Evolutionary conservation across 2,797 vertebrate genomes (phyloP).

Genomic region (Sarcoramphus papa): DNA sequence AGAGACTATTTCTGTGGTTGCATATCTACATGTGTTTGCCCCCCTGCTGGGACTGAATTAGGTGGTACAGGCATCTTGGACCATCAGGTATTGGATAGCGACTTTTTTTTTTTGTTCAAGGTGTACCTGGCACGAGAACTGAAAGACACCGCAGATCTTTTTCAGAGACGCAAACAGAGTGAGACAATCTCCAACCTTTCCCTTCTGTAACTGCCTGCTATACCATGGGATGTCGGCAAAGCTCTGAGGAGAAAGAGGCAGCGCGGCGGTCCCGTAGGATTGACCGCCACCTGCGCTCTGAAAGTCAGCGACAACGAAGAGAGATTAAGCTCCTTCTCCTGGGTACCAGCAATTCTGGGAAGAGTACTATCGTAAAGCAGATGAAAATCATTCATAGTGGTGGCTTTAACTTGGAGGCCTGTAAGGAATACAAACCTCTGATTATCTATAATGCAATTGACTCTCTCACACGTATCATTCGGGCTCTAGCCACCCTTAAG

Average conservation of each 20-base stretch:
- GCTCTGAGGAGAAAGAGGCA: conserved; percentile 99
- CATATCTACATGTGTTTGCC: conserved; percentile 2
- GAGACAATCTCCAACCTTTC: conserved; percentile 20
- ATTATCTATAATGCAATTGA: conserved; percentile 99
- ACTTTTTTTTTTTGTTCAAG: neutral
- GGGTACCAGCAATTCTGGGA: conserved; percentile 98
- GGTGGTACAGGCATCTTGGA: neutral
- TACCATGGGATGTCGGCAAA: conserved; percentile 99
- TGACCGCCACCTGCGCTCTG: conserved; percentile 97
- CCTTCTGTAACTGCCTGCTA: conserved; percentile 64
- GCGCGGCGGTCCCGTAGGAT: conserved; percentile 96
- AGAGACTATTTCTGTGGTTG: conserved; percentile 59
- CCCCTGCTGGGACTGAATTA: conserved; percentile 40
- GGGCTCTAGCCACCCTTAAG: conserved; percentile 92
- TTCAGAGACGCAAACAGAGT: neutral
- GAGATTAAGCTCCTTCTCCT: conserved; percentile 97
- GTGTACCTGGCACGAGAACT: neutral
- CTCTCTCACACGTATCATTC: conserved; percentile 97
- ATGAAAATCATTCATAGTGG: conserved; percentile 99
- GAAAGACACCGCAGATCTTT: neutral
- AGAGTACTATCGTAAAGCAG: conserved; percentile 98
- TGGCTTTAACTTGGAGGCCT: conserved; percentile 96
- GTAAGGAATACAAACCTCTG: conserved; percentile 97
- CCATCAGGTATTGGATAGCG: neutral
- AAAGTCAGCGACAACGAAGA: conserved; percentile 94